These are phyloP conservation scores for Augiades crinisus DNA, from an alignment of 2,888 invertebrate genomes.

Conservation along the genomic window DNA sequence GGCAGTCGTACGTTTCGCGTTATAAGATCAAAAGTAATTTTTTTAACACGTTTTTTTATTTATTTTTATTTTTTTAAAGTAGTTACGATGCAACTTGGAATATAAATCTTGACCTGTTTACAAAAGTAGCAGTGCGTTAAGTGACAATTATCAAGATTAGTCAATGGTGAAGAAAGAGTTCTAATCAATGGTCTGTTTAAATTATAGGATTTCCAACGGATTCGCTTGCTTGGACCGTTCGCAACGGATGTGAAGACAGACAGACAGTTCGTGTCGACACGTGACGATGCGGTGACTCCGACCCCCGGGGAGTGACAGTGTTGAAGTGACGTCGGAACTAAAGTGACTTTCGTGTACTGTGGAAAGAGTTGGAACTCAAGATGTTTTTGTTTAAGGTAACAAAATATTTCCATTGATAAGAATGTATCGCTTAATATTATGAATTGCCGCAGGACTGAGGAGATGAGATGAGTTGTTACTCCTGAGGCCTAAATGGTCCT, in stretches of 20 bases:
- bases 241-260: constrained; percentile 62
- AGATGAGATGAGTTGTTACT: neutral
- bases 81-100: too few relatives aligned
- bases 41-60: too few relatives aligned
- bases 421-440: neutral
- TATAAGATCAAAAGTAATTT: too few relatives aligned
- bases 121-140: constrained; percentile 17
- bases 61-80: too few relatives aligned
- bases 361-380: constrained; percentile 34
- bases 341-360: constrained; percentile 46
- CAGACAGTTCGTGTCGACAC: constrained; percentile 39
- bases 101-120: constrained; percentile 4
- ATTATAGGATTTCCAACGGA: constrained; percentile 74
- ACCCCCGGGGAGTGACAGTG: constrained; percentile 25
- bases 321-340: constrained; percentile 39
- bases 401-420: neutral
- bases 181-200: constrained; percentile 63
- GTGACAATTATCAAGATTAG: constrained; percentile 56
- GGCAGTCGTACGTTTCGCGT: too few relatives aligned
- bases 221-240: constrained; percentile 49
- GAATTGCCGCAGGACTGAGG: too few relatives aligned
- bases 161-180: constrained; percentile 55
- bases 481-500: too few relatives aligned
- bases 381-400: constrained; percentile 61
- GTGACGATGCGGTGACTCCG: constrained; percentile 52